These are phyloP conservation scores for Copidosoma aretas DNA, from an alignment of 2,888 invertebrate genomes.

Conservation along the genomic window DNA sequence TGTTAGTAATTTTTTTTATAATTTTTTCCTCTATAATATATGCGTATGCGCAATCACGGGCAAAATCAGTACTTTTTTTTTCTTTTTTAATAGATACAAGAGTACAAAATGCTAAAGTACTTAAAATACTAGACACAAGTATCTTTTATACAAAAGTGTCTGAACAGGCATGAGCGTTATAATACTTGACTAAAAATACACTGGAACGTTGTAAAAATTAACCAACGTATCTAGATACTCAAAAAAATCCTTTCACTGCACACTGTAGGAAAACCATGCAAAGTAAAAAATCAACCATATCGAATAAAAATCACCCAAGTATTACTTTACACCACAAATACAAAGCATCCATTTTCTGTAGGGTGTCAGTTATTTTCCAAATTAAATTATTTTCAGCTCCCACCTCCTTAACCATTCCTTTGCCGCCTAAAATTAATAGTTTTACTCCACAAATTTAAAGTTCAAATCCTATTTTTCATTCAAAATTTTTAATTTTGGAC, in stretches of 20 bases:
- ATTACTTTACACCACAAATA: background rate
- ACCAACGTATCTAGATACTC: background rate
- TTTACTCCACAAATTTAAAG: too few relatives aligned
- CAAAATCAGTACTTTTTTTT: background rate
- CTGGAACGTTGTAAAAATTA: background rate
- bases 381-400: too few relatives aligned
- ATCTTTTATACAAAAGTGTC: conserved; percentile 1
- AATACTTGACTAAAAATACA: conserved; percentile 1
- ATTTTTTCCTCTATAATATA: conserved; percentile 25
- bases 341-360: background rate
- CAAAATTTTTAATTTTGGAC: too few relatives aligned
- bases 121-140: background rate
- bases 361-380: too few relatives aligned
- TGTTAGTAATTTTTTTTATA: conserved; percentile 32
- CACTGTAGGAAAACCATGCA: background rate
- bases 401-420: too few relatives aligned
- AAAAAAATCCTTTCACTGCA: background rate
- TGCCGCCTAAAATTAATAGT: too few relatives aligned
- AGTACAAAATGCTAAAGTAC: background rate
- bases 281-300: background rate
- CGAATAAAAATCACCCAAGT: background rate
- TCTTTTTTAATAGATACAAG: background rate
- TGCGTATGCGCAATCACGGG: conserved; percentile 15
- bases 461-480: too few relatives aligned
- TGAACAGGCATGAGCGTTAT: background rate